Evolutionary conservation across 2,888 invertebrate genomes (phyloP).

Genomic region (Prosapia bicincta): DNA sequence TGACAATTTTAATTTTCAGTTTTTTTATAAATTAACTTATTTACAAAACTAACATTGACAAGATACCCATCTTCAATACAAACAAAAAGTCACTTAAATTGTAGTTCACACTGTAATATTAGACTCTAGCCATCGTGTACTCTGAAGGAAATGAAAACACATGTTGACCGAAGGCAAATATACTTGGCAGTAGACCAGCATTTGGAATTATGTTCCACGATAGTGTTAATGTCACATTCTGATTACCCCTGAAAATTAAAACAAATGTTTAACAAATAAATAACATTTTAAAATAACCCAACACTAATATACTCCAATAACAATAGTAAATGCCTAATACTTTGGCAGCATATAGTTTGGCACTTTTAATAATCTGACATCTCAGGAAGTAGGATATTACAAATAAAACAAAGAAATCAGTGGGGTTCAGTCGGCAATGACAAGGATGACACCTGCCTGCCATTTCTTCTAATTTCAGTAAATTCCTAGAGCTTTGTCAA

Average conservation of each 20-base stretch:
- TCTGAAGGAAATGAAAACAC: slow-evolving; percentile 87
- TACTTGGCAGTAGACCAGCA: slow-evolving; percentile 89
- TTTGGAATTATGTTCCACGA: slow-evolving; percentile 99
- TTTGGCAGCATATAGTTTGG: no score
- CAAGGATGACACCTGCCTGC: no score
- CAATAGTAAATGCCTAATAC: no score
- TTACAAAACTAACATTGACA: not conserved
- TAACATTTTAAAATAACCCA: no score
- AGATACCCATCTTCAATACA: not conserved
- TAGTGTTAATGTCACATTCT: slow-evolving; percentile 90
- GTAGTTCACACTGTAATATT: slow-evolving; percentile 30
- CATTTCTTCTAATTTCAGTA: no score
- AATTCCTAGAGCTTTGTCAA: no score
- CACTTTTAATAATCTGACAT: no score
- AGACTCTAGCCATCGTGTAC: slow-evolving; percentile 68
- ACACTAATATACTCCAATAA: no score
- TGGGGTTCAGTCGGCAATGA: no score
- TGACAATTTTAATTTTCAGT: not conserved
- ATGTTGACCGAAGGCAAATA: slow-evolving; percentile 78
- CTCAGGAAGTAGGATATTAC: no score
- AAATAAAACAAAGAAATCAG: no score
- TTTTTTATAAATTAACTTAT: not conserved
- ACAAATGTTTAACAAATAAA: no score
- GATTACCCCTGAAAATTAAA: slow-evolving; percentile 81
- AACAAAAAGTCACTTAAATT: slow-evolving; percentile 9